phyloP scores from a whole-genome alignment of 2,113 vertebrate species.

The Ursus arctos region DNA sequence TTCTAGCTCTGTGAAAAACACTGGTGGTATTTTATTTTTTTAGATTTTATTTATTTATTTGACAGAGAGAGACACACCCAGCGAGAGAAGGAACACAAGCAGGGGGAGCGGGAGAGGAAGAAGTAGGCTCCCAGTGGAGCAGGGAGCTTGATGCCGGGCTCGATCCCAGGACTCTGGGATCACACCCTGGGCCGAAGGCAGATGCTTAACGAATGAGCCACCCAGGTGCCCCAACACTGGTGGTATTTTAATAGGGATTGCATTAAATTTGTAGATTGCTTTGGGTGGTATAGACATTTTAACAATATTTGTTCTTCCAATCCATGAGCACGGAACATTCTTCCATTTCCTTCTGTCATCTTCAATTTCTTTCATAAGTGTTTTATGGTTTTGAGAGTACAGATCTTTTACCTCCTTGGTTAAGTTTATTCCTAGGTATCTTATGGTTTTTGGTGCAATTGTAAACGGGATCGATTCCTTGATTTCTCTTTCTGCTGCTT shows the following conservation, averaged over 20 bases:
- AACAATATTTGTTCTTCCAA: neutral
- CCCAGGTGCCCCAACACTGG: neutral
- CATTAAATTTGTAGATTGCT: neutral
- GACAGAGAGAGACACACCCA: too few species aligned
- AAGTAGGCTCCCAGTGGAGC: too few species aligned
- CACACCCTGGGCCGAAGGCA: too few species aligned
- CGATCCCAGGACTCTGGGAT: too few species aligned
- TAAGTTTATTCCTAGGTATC: neutral
- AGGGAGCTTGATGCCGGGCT: too few species aligned
- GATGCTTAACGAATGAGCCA: too few species aligned
- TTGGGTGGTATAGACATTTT: neutral
- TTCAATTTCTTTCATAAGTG: neutral
- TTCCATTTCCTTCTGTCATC: neutral
- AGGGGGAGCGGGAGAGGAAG: too few species aligned
- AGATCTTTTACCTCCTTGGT: neutral
- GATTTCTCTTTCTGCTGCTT: neutral
- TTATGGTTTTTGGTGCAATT: neutral
- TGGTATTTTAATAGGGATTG: neutral
- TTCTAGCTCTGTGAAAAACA: neutral
- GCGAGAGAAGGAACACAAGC: too few species aligned
- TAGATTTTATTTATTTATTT: too few species aligned
- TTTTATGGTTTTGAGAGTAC: neutral
- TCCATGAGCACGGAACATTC: neutral
- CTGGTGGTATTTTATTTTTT: neutral
- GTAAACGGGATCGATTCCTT: neutral